Evolutionary conservation across 2,113 vertebrate species (phyloP).

Genomic region (Neofelis nebulosa): DNA sequence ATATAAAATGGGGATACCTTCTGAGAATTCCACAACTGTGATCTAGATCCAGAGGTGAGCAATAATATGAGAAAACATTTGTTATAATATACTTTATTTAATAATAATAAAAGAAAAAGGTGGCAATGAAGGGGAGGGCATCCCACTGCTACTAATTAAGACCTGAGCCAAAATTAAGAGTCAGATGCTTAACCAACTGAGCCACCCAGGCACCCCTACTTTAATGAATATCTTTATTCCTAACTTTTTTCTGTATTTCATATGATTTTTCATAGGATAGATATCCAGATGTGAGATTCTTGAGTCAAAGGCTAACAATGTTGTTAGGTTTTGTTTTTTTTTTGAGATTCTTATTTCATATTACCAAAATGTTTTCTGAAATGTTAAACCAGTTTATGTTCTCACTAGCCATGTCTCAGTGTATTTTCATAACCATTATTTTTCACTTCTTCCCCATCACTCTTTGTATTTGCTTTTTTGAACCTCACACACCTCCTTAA

Average conservation of each 20-base stretch:
- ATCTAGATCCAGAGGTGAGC: neutral
- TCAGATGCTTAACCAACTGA: too few species aligned
- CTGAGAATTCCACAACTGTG: neutral
- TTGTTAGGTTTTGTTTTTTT: neutral
- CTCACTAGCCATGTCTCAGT: neutral
- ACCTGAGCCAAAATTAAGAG: too few species aligned
- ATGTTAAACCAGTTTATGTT: neutral
- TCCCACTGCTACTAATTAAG: too few species aligned
- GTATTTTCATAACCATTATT: neutral
- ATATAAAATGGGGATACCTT: neutral
- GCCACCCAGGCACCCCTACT: neutral
- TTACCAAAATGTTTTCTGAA: constrained; percentile 5
- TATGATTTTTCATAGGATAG: neutral
- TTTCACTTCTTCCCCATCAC: neutral
- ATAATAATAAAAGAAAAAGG: too few species aligned
- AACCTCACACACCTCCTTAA: neutral
- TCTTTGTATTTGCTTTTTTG: neutral
- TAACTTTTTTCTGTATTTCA: neutral
- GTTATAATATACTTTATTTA: too few species aligned
- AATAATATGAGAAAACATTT: too few species aligned
- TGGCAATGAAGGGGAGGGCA: too few species aligned
- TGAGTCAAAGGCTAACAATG: neutral
- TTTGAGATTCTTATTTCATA: neutral
- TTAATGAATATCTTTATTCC: neutral
- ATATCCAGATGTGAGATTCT: neutral